Base-by-base conservation (phyloP, 2,888 invertebrate species). In the Orchestes rusci region DNA sequence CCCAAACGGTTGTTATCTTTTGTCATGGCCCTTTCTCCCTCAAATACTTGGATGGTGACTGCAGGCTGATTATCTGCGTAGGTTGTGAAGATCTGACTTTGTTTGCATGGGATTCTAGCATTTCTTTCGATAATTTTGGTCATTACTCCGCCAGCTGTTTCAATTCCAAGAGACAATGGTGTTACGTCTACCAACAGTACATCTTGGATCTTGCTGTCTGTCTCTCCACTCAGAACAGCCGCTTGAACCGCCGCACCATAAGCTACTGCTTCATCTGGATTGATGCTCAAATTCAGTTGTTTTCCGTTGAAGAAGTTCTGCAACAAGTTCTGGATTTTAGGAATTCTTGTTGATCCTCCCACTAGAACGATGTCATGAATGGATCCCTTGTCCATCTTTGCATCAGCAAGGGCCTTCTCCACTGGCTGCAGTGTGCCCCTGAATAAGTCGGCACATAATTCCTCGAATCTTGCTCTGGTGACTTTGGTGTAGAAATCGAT, bases 131-230 rank as follows among this genome's bases (percentile, higher is more conserved):
- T 70, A 44, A 79, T 71, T 53, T 75, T 76, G 15, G 73, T 70
- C 85, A 87, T 85, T 1, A 86, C 83, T n/a, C 86, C 84, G 12
- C 84, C 84, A 15, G 84, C 84, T 0, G 84, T 84, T 65, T 89
- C 88, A 47, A 84, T 84, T 23, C 84, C 84, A 36, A 84, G 70
- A 0, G 84, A 84, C 15, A 84, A 67, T 55, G 75, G 79, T n/a
- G 80, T 73, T 1, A 82, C 81, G 59, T 84, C 83, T 1, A 91
- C 84, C 8, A 92, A 70, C 3, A 91, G 69, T 0, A 92, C n/a
- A n/a, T n/a, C n/a, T n/a, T n/a, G n/a, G n/a, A n/a, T n/a, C n/a
- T n/a, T n/a, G n/a, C n/a, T n/a, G n/a, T n/a, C n/a, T n/a, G n/a
- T n/a, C n/a, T n/a, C n/a, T n/a, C n/a, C n/a, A n/a, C n/a, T n/a